These are phyloP conservation scores for Benitochromis conjunctus DNA, from an alignment of 2,113 vertebrate genomes.

Conservation along the genomic window DNA sequence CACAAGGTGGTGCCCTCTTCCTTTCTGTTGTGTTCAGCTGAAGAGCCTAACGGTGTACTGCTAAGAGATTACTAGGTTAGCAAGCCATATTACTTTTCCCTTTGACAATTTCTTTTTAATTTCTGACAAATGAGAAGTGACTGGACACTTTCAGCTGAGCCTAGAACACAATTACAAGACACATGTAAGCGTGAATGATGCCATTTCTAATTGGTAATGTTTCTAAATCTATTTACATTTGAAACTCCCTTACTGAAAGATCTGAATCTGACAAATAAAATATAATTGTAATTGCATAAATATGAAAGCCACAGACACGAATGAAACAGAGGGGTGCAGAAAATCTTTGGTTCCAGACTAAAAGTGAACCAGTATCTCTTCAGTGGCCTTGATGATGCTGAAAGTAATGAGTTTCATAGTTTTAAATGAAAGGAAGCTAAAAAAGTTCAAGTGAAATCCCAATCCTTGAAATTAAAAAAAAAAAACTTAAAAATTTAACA, in stretches of 20 bases:
- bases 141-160: neutral
- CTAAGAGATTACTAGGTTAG: neutral
- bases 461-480: neutral
- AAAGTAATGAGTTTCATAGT: neutral
- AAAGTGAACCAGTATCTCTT: neutral
- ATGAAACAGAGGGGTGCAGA: neutral
- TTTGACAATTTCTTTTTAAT: neutral
- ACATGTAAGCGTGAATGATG: neutral
- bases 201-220: accelerated
- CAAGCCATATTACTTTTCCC: neutral
- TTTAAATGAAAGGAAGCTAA: neutral
- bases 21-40: neutral
- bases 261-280: accelerated
- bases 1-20: accelerated
- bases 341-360: neutral
- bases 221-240: neutral
- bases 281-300: neutral
- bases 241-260: neutral
- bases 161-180: neutral
- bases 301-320: neutral
- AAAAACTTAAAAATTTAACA: neutral
- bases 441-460: neutral
- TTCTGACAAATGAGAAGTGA: neutral
- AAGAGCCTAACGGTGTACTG: accelerated
- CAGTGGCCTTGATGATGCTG: neutral